A percentile compares a stretch with the other conserved stretches of the same genome.
phyloP scores from a whole-genome alignment of 2,888 invertebrate species.

The Oxytorus armatus region DNA sequence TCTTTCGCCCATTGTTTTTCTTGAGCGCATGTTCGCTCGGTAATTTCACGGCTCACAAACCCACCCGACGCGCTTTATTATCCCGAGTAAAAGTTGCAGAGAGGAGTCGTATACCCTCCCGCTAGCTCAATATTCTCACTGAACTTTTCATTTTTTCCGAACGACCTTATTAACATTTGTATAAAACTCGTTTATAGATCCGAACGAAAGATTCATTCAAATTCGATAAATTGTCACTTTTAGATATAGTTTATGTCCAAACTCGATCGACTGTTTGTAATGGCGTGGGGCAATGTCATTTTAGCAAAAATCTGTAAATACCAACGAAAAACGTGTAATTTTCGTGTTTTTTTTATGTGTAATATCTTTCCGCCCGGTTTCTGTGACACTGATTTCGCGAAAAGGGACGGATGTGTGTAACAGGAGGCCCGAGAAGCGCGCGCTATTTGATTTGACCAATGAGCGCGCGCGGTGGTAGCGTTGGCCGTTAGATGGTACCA shows the following conservation, averaged over 20 bases:
- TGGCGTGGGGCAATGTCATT: not conserved
- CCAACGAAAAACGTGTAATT: not conserved
- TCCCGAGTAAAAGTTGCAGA: conserved; percentile 70
- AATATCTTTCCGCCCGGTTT: no score
- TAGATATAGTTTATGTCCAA: not conserved
- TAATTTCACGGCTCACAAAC: conserved; percentile 74
- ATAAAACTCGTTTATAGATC: conserved; percentile 43
- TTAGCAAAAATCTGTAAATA: not conserved
- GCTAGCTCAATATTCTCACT: not conserved
- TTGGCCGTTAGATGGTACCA: no score
- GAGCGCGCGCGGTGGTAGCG: no score
- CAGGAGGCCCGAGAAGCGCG: no score
- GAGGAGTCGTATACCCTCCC: not conserved
- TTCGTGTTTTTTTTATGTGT: not conserved
- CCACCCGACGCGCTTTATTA: conserved; percentile 70
- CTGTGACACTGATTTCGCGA: no score
- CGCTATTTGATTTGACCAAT: no score
- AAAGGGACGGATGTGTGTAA: no score
- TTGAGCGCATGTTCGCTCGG: conserved; percentile 66
- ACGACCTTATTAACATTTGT: conserved; percentile 68
- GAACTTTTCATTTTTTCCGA: conserved; percentile 16
- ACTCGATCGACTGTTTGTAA: not conserved
- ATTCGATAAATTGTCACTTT: conserved; percentile 9
- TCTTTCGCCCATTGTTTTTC: conserved; percentile 69
- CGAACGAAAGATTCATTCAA: conserved; percentile 39